Percentiles rank a stretch among this genome's conserved stretches.
phyloP scores from a whole-genome alignment of 2,888 invertebrate species.

The Pogonocherus hispidulus region DNA sequence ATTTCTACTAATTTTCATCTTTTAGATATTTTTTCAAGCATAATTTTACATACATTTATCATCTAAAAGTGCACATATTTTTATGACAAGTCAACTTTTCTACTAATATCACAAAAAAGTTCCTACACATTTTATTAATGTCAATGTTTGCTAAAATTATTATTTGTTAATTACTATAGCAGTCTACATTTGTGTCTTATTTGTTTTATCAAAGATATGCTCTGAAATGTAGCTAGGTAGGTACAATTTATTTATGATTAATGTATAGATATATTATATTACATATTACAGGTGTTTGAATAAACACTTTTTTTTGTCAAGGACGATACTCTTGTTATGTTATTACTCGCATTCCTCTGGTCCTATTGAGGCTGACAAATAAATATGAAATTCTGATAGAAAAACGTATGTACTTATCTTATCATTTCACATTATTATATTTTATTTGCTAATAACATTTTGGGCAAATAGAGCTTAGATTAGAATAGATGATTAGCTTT shows the following conservation, averaged over 20 bases:
- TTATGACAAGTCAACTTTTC: background rate
- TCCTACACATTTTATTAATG: background rate
- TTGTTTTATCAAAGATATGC: too few species aligned
- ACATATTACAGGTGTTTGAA: slow-evolving; percentile 7
- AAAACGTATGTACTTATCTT: background rate
- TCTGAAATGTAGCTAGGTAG: too few species aligned
- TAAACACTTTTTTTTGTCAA: slow-evolving; percentile 13
- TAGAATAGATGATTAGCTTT: background rate
- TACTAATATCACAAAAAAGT: background rate
- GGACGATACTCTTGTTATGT: background rate
- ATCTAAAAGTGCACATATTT: too few species aligned
- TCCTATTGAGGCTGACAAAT: background rate
- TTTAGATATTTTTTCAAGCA: background rate
- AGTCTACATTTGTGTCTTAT: background rate
- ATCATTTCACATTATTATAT: background rate
- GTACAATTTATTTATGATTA: slow-evolving; percentile 1
- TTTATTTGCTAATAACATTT: background rate
- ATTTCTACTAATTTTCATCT: background rate
- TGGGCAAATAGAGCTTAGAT: background rate
- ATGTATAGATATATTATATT: too few species aligned
- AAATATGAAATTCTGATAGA: background rate
- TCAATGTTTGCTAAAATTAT: background rate
- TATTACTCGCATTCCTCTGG: slow-evolving; percentile 7
- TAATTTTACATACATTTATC: background rate
- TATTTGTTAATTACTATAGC: too few species aligned